Evolutionary conservation across 1,140 invertebrate genomes (phyloP).

Genomic region (Lepidostoma basale): DNA sequence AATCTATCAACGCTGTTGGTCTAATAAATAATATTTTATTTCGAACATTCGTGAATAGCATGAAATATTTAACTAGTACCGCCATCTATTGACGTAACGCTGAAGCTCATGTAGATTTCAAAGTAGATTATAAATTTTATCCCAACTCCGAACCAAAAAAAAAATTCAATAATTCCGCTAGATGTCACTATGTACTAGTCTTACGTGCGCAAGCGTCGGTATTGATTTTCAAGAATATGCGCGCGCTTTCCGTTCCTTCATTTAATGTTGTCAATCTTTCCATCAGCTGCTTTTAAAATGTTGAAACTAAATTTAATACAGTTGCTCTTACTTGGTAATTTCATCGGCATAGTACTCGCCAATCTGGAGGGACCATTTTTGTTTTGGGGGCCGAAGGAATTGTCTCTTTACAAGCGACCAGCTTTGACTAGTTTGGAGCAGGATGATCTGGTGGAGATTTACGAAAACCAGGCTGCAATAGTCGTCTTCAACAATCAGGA

Average conservation of each 20-base stretch:
- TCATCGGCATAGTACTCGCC: conserved; percentile 33
- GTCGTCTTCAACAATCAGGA: conserved; percentile 61
- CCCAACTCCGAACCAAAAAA: no score
- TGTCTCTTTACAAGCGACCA: conserved; percentile 55
- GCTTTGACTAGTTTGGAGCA: conserved; percentile 58
- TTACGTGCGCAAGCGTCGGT: neutral
- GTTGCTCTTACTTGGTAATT: neutral
- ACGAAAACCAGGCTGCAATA: conserved; percentile 55
- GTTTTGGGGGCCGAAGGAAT: conserved; percentile 61
- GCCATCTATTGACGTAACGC: no score
- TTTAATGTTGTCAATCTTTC: neutral
- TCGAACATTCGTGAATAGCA: no score
- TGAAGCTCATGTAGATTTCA: no score
- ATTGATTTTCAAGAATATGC: neutral
- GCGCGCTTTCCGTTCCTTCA: neutral
- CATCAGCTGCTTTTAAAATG: neutral
- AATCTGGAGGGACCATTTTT: conserved; percentile 63
- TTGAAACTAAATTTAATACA: conserved; percentile 1
- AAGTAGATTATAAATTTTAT: no score
- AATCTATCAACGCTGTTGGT: no score
- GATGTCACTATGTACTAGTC: neutral
- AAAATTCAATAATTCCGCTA: no score
- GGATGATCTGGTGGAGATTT: conserved; percentile 57
- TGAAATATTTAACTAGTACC: no score
- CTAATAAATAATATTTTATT: no score